These are phyloP conservation scores for Hemicentrotus pulcherrimus DNA, from an alignment of 35 echinoderm and acorn worm genomes.

Conservation along the genomic window DNA sequence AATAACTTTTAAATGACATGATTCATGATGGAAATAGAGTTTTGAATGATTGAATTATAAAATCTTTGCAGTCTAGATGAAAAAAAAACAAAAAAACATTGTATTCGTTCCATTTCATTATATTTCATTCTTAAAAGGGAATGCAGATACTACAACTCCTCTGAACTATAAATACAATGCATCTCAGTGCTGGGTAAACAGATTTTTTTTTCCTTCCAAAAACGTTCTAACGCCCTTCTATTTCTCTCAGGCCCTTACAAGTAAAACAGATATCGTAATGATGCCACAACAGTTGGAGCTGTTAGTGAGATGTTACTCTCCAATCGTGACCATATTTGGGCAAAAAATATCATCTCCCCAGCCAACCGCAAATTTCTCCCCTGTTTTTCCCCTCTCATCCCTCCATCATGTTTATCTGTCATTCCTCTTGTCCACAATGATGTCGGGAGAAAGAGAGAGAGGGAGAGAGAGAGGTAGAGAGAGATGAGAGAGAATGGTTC, in stretches of 20 bases:
- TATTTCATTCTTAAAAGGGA: too few species aligned
- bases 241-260: not conserved
- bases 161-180: too few species aligned
- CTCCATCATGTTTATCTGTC: not conserved
- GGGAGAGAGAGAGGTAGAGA: not conserved
- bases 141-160: too few species aligned
- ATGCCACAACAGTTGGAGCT: not conserved
- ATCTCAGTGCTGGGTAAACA: not conserved
- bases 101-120: too few species aligned
- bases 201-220: not conserved
- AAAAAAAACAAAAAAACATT: too few species aligned
- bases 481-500: too few species aligned
- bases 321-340: conserved; percentile 42
- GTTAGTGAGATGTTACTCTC: not conserved
- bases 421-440: not conserved
- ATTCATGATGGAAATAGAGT: too few species aligned
- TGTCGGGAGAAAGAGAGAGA: not conserved
- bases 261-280: conserved; percentile 27
- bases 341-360: conserved; percentile 43
- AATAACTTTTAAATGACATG: too few species aligned
- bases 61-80: too few species aligned
- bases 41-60: too few species aligned
- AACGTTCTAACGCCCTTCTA: not conserved
- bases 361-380: not conserved
- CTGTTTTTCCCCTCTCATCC: not conserved